A percentile compares a stretch with the other conserved stretches of the same genome.
Evolutionary conservation across 1,140 invertebrate genomes (phyloP).

Genomic region (Drosophila saltans): DNA sequence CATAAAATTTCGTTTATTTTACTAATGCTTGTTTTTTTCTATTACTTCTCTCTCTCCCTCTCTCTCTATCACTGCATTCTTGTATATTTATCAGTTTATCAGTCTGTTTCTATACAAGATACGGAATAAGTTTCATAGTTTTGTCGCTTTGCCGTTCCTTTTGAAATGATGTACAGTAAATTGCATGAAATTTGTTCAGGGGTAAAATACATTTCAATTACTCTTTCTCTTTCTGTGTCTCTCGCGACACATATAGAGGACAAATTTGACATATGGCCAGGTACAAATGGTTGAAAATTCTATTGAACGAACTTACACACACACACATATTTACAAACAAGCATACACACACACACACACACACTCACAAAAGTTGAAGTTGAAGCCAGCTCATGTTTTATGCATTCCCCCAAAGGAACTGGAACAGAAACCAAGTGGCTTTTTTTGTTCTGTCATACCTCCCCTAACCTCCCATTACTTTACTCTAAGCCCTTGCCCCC

Average conservation of each 20-base stretch:
- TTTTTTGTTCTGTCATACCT: constrained; percentile 26
- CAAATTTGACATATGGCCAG: constrained; percentile 75
- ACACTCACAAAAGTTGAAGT: constrained; percentile 34
- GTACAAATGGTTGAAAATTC: constrained; percentile 40
- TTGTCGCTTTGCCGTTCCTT: constrained; percentile 7
- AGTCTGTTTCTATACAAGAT: background rate
- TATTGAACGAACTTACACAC: constrained; percentile 19
- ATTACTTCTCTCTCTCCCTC: background rate
- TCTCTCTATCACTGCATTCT: background rate
- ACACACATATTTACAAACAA: background rate
- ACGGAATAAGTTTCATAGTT: background rate
- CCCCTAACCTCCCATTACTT: constrained; percentile 1
- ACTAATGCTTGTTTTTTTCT: constrained; percentile 55
- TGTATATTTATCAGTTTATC: background rate
- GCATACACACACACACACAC: background rate
- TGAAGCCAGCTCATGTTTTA: constrained; percentile 66
- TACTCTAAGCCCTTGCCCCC: background rate
- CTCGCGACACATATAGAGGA: constrained; percentile 39
- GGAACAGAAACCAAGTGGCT: constrained; percentile 52
- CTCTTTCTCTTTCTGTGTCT: constrained; percentile 29
- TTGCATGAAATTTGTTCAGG: constrained; percentile 61
- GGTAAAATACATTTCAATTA: constrained; percentile 74
- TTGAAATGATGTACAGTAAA: constrained; percentile 40
- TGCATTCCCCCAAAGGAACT: constrained; percentile 47
- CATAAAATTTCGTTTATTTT: constrained; percentile 76